phyloP scores from a whole-genome alignment of 1,140 invertebrate species.

The Harpegnathos saltator region DNA sequence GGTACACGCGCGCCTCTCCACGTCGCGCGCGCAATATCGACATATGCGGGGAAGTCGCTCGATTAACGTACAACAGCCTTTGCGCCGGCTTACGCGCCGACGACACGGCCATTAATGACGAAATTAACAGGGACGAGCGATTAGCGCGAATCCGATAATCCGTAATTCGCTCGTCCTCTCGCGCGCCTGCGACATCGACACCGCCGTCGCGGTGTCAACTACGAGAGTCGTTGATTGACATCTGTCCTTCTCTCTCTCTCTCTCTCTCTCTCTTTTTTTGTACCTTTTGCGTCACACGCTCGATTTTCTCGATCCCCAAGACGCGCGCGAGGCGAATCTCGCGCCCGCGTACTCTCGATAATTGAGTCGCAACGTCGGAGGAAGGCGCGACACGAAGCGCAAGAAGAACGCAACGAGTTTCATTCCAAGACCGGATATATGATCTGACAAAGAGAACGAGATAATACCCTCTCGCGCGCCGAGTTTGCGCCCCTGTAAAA shows the following conservation, averaged over 20 bases:
- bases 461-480: neutral
- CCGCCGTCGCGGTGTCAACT: no score
- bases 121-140: slow-evolving; percentile 27
- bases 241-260: no score
- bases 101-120: slow-evolving; percentile 1
- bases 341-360: no score
- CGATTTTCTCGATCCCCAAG: no score
- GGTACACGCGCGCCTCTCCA: slow-evolving; percentile 10
- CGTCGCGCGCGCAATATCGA: slow-evolving; percentile 5
- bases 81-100: neutral
- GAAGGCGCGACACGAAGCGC: neutral
- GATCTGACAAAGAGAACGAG: neutral
- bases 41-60: neutral
- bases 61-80: slow-evolving; percentile 39
- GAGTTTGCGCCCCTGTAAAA: neutral
- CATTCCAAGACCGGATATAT: neutral
- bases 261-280: no score
- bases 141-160: slow-evolving; percentile 3
- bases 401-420: neutral
- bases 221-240: no score
- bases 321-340: no score
- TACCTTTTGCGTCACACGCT: no score
- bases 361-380: no score
- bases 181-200: no score
- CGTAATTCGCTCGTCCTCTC: neutral